Conservation (phyloP, 2,797 vertebrate species). For the Hozukius guyotensis region DNA sequence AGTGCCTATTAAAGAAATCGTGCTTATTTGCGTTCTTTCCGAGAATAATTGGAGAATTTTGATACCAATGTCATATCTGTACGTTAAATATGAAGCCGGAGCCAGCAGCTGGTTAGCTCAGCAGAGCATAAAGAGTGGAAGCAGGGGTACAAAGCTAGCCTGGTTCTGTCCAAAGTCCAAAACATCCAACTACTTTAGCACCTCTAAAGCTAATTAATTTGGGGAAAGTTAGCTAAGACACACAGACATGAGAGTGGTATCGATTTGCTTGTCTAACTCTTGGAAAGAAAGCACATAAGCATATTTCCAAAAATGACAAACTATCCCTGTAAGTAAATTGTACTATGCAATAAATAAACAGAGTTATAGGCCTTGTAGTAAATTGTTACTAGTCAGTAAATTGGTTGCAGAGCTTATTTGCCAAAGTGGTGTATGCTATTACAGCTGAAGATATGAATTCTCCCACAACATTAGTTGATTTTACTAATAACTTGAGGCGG, state of each 20-base stretch:
- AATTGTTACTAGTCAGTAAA: background rate
- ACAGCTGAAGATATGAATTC: background rate
- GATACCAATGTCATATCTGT: background rate
- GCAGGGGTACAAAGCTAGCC: background rate
- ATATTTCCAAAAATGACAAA: background rate
- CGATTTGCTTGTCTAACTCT: background rate
- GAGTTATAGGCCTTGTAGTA: background rate
- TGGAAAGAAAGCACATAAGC: background rate
- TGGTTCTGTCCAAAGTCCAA: background rate
- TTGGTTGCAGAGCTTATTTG: background rate
- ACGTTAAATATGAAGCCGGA: background rate
- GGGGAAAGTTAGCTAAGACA: background rate
- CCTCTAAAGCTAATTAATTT: background rate
- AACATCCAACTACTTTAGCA: background rate
- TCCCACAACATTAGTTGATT: background rate
- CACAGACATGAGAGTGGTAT: background rate
- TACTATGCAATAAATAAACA: background rate
- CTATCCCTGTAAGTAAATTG: too few relatives aligned
- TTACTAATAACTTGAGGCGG: background rate
- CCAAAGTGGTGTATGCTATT: background rate
- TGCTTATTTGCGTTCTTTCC: background rate
- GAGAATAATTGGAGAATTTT: background rate
- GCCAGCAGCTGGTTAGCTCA: background rate
- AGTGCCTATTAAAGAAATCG: background rate
- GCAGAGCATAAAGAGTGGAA: background rate